Evolutionary conservation across 2,888 invertebrate species (phyloP).

Genomic region (Pachymerium ferrugineum): DNA sequence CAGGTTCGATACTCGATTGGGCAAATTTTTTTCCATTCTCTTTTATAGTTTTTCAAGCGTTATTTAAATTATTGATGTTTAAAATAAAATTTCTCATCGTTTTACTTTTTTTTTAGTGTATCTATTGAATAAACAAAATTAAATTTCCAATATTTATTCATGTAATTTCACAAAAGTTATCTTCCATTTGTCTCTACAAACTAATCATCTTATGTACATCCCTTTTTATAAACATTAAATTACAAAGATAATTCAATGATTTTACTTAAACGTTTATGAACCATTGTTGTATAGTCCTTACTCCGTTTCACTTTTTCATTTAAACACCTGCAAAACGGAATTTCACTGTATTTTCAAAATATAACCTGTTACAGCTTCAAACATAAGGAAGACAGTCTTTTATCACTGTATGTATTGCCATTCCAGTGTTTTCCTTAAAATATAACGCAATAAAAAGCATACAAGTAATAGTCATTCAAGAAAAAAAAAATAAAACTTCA

Average conservation of each 20-base stretch:
- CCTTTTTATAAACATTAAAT: slow-evolving; percentile 27
- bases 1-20: too few relatives aligned
- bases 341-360: background rate
- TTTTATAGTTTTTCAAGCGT: too few relatives aligned
- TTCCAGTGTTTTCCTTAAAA: too few relatives aligned
- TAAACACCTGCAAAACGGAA: background rate
- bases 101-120: background rate
- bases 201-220: slow-evolving; percentile 23
- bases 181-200: slow-evolving; percentile 11
- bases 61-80: too few relatives aligned
- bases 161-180: slow-evolving; percentile 29
- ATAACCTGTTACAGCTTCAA: background rate
- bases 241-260: slow-evolving; percentile 24
- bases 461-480: background rate
- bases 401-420: background rate
- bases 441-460: background rate
- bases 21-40: too few relatives aligned
- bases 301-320: background rate
- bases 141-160: background rate
- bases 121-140: background rate
- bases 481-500: background rate
- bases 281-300: background rate
- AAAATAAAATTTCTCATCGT: too few relatives aligned
- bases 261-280: background rate
- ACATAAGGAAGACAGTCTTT: slow-evolving; percentile 10